Evolutionary conservation across 2,888 invertebrate genomes (phyloP).

Genomic region (Helleia helle): DNA sequence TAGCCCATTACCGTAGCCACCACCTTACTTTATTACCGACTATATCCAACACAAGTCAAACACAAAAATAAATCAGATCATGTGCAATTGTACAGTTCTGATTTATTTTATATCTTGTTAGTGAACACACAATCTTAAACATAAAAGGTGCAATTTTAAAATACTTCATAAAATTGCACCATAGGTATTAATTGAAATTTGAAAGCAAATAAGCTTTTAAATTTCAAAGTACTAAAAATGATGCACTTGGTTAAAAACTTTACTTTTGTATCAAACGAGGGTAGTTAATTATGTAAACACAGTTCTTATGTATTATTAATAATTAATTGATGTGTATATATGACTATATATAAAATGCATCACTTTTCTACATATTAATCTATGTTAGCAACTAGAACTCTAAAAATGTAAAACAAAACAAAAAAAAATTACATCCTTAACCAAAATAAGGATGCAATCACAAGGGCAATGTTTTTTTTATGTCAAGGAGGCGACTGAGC

Average conservation of each 20-base stretch:
- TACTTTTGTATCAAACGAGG: no score
- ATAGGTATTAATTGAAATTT: background rate
- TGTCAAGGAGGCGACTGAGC: no score
- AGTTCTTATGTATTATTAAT: no score
- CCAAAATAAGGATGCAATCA: slow-evolving; percentile 34
- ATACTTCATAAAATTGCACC: slow-evolving; percentile 4
- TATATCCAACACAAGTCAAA: slow-evolving; percentile 1
- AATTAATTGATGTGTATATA: no score
- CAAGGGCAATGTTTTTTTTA: slow-evolving; percentile 32
- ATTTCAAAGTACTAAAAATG: background rate
- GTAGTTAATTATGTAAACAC: no score
- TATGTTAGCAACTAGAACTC: slow-evolving; percentile 37
- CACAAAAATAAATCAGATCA: slow-evolving; percentile 5
- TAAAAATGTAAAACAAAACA: slow-evolving; percentile 29
- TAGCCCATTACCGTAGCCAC: background rate
- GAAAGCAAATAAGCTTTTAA: slow-evolving; percentile 1
- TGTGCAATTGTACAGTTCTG: background rate
- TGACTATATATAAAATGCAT: no score
- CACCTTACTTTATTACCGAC: slow-evolving; percentile 7
- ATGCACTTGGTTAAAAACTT: background rate
- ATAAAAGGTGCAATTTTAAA: slow-evolving; percentile 3
- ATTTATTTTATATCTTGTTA: slow-evolving; percentile 7
- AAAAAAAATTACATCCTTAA: slow-evolving; percentile 34
- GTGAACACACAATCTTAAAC: slow-evolving; percentile 10
- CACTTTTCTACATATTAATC: slow-evolving; percentile 10